Conservation (phyloP, 1,140 invertebrate genomes). For the Drosophila kanapiae region DNA sequence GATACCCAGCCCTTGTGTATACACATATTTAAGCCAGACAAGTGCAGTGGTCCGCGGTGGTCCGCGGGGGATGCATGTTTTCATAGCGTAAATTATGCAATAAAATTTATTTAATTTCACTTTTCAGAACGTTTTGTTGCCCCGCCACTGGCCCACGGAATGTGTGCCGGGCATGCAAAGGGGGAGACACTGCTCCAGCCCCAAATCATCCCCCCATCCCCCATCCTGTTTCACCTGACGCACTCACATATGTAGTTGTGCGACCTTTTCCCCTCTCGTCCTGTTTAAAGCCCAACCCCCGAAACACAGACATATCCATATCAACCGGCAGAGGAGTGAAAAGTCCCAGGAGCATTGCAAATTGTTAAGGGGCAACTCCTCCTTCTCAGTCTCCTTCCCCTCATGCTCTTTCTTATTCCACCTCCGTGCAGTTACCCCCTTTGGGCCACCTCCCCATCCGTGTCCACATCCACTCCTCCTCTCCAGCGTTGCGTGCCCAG, state of each 20-base stretch:
- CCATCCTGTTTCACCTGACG: slow-evolving; percentile 31
- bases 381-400: slow-evolving; percentile 9
- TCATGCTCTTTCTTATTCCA: slow-evolving; percentile 5
- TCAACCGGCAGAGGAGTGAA: slow-evolving; percentile 57
- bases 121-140: slow-evolving; percentile 80
- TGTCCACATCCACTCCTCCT: slow-evolving; percentile 1
- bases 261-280: neutral
- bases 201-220: neutral
- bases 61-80: slow-evolving; percentile 65
- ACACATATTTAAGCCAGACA: slow-evolving; percentile 17
- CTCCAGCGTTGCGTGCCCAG: slow-evolving; percentile 59
- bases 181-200: slow-evolving; percentile 1
- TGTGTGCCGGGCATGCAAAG: slow-evolving; percentile 58
- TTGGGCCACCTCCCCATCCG: slow-evolving; percentile 3
- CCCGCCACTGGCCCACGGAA: slow-evolving; percentile 48
- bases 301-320: slow-evolving; percentile 44
- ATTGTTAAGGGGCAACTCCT: slow-evolving; percentile 56
- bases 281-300: neutral
- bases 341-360: slow-evolving; percentile 71
- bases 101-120: slow-evolving; percentile 84
- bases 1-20: slow-evolving; percentile 2
- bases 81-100: slow-evolving; percentile 84
- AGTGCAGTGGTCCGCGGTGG: slow-evolving; percentile 19
- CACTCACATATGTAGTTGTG: slow-evolving; percentile 37
- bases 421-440: neutral